These are phyloP conservation scores for Salvelinus sp. DNA, from an alignment of 2,113 vertebrate species.

Conservation along the genomic window DNA sequence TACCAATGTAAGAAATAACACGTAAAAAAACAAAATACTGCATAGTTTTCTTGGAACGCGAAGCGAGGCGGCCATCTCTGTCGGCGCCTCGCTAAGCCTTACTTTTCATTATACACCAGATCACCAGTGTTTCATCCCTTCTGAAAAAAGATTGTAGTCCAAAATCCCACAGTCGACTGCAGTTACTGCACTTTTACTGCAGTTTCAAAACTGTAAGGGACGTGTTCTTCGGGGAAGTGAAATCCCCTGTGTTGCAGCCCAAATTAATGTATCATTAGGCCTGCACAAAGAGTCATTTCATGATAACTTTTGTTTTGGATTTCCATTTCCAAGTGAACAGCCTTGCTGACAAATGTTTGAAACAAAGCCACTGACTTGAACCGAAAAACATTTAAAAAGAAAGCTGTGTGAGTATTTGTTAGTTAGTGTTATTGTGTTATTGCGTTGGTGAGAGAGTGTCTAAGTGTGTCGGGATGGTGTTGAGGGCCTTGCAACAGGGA, in stretches of 20 bases:
- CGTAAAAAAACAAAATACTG: too few species aligned
- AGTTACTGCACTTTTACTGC: too few species aligned
- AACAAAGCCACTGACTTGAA: background rate
- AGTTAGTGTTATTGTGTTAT: background rate
- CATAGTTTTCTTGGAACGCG: too few species aligned
- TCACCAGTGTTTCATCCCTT: background rate
- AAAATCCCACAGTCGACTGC: too few species aligned
- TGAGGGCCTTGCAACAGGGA: conserved; percentile 20
- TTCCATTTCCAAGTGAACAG: background rate
- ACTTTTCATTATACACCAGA: background rate
- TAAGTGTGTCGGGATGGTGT: background rate
- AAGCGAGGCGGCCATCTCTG: too few species aligned
- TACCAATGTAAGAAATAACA: too few species aligned
- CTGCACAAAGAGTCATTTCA: background rate
- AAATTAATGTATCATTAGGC: background rate
- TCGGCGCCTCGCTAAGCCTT: background rate
- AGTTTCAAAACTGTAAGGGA: too few species aligned
- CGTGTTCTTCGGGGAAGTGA: background rate
- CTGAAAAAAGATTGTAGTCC: too few species aligned
- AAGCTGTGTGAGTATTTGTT: background rate
- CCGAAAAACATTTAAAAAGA: background rate
- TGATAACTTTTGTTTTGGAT: background rate
- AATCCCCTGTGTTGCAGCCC: background rate
- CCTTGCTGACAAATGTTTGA: background rate
- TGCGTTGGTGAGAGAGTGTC: background rate